A percentile compares a stretch with the other conserved stretches of the same genome.
phyloP scores from a whole-genome alignment of 2,888 invertebrate genomes.

The Seira sanloemensis region DNA sequence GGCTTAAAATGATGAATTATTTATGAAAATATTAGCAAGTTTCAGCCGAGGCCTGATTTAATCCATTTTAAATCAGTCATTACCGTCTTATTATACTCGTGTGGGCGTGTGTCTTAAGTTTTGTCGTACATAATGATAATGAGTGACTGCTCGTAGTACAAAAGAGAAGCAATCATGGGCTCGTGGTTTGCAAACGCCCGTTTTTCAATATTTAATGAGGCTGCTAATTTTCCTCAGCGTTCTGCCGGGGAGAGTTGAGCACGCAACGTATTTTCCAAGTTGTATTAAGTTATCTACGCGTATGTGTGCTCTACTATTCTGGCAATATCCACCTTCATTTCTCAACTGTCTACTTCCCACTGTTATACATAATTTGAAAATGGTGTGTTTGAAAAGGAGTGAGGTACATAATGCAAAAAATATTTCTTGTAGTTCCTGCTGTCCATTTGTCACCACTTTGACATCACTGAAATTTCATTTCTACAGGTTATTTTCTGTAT shows the following conservation, averaged over 20 bases:
- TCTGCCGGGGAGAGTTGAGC: not conserved
- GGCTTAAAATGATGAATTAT: not conserved
- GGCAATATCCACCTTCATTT: conserved; percentile 12
- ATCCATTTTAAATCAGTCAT: not conserved
- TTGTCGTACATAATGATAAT: conserved; percentile 2
- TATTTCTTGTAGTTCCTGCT: conserved; percentile 25
- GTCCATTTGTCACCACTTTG: conserved; percentile 63
- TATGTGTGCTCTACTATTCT: no score
- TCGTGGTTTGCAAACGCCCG: conserved; percentile 43
- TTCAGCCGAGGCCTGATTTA: no score
- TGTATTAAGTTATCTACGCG: not conserved
- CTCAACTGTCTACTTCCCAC: conserved; percentile 11
- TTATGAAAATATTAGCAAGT: not conserved
- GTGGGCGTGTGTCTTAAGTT: conserved; percentile 44
- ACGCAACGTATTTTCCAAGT: not conserved
- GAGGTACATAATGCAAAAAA: not conserved
- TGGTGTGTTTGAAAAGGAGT: not conserved
- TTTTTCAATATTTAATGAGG: conserved; percentile 67
- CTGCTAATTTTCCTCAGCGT: conserved; percentile 56
- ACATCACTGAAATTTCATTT: conserved; percentile 52
- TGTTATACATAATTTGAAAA: conserved; percentile 8
- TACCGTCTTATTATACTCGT: not conserved
- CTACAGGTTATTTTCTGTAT: conserved; percentile 52
- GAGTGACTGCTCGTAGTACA: conserved; percentile 8
- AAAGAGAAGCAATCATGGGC: conserved; percentile 23